phyloP scores from a whole-genome alignment of 1,140 invertebrate genomes.

The Archivesica marissinica region DNA sequence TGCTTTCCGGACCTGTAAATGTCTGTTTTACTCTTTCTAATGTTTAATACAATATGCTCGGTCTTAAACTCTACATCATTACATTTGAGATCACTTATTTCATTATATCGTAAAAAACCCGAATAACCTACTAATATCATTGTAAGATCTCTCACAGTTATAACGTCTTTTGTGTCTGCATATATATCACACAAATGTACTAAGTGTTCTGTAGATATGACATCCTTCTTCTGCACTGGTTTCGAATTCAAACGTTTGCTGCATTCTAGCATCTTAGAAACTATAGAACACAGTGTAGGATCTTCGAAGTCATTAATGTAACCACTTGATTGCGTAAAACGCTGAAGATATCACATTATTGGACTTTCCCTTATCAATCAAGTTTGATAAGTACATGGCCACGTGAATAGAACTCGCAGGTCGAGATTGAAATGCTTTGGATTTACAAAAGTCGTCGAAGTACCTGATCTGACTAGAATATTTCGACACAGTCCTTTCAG shows the following conservation, averaged over 20 bases:
- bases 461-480: too few species aligned
- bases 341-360: slow-evolving; percentile 13
- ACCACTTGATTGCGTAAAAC: slow-evolving; percentile 55
- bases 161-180: slow-evolving; percentile 36
- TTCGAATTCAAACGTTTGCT: slow-evolving; percentile 24
- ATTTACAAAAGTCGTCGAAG: too few species aligned
- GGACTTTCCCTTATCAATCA: slow-evolving; percentile 7
- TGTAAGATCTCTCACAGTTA: not conserved
- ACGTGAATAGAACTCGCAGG: slow-evolving; percentile 60
- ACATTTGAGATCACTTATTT: slow-evolving; percentile 50
- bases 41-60: slow-evolving; percentile 18
- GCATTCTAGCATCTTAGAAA: slow-evolving; percentile 29
- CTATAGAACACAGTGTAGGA: slow-evolving; percentile 42
- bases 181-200: slow-evolving; percentile 49
- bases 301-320: slow-evolving; percentile 43
- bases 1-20: slow-evolving; percentile 56
- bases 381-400: slow-evolving; percentile 9
- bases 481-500: slow-evolving; percentile 24
- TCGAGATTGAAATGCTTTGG: not conserved
- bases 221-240: slow-evolving; percentile 46
- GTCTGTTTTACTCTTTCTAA: slow-evolving; percentile 61
- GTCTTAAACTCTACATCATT: slow-evolving; percentile 44
- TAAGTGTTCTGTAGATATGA: slow-evolving; percentile 3
- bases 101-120: slow-evolving; percentile 58
- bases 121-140: slow-evolving; percentile 38